Conservation (phyloP, 2,888 invertebrate genomes). For the Cylindroiulus punctatus region DNA sequence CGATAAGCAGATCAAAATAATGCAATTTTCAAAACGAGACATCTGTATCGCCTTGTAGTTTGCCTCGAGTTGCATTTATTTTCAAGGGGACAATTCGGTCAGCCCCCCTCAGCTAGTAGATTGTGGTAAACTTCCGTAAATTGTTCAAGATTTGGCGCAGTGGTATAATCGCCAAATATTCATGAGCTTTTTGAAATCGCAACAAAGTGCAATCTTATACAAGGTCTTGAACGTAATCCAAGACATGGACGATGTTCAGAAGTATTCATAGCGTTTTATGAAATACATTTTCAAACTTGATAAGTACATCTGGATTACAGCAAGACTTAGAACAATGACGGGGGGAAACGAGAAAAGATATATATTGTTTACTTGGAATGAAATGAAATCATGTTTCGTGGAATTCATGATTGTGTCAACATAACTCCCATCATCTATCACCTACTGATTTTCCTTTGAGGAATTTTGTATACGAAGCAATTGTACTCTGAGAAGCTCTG, state of each 20-base stretch:
- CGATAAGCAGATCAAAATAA: slow-evolving; percentile 39
- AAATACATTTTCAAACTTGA: too few relatives aligned
- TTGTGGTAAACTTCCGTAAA: background rate
- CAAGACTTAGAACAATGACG: too few relatives aligned
- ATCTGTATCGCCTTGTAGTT: slow-evolving; percentile 8
- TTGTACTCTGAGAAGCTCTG: too few relatives aligned
- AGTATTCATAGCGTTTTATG: too few relatives aligned
- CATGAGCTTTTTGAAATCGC: background rate
- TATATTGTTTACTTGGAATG: too few relatives aligned
- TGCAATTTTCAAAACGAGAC: slow-evolving; percentile 26
- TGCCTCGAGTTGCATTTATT: background rate
- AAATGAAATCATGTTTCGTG: too few relatives aligned
- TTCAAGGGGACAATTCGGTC: background rate
- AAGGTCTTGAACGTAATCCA: background rate
- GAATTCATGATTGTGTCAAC: too few relatives aligned
- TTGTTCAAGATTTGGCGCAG: background rate
- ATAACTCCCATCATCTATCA: too few relatives aligned
- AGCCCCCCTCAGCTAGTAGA: background rate
- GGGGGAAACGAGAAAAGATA: too few relatives aligned
- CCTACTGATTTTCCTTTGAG: too few relatives aligned
- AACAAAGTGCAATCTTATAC: background rate
- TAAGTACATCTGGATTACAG: too few relatives aligned
- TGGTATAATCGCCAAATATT: background rate
- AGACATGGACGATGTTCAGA: background rate
- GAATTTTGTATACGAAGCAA: too few relatives aligned